Evolutionary conservation across 2,797 vertebrate genomes (phyloP), one percentile per base, ranked within the genome.

Genomic region (Neomorphus geoffroyi): DNA sequence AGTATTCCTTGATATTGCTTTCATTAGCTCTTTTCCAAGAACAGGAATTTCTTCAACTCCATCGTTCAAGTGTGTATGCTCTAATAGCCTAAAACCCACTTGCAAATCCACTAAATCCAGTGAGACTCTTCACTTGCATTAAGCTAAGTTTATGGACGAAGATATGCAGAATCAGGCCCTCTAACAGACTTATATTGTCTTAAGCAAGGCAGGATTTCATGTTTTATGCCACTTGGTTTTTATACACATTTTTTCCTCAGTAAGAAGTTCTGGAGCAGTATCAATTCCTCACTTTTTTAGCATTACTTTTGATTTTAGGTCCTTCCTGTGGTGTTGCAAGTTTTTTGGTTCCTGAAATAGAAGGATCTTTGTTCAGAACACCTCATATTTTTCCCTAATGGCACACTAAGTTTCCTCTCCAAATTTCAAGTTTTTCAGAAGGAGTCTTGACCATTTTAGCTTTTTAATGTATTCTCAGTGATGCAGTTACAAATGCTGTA

Each of bases 1-100:
- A 57, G 79, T 48, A 85, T 60, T 86, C 74, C 64, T 88, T 90
- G 77, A 88, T 56, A 75, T 12, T 80, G 88, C 80, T 93, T 95
- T 94, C 56, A 48, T 92, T 93, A 96, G 90, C 60, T 82, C 13
- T 86, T 73, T 87, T 96, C 88, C 93, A 96, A 87, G 75, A 93
- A 33, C 15, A 65, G 30, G 24, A 88, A 24, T 86, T 88, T 81
- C 62, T 90, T 75, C 50, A 69, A 41, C 11, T 27, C 57, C 30
- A n/a, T 60, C 73, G 56, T 67, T 64, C 39, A 82, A 77, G 56
- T 1, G 2, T 53, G 33, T 37, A 64, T 51, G 32, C 15, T 66
- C 43, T 45, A 92, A 33, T 53, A 91, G 83, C 56, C 27, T 74
- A 84, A 86, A 94, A 73, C 6, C 19, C 41, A 88, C 65, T 74